phyloP scores from a whole-genome alignment of 2,888 invertebrate genomes.

The Pollenia amentaria region DNA sequence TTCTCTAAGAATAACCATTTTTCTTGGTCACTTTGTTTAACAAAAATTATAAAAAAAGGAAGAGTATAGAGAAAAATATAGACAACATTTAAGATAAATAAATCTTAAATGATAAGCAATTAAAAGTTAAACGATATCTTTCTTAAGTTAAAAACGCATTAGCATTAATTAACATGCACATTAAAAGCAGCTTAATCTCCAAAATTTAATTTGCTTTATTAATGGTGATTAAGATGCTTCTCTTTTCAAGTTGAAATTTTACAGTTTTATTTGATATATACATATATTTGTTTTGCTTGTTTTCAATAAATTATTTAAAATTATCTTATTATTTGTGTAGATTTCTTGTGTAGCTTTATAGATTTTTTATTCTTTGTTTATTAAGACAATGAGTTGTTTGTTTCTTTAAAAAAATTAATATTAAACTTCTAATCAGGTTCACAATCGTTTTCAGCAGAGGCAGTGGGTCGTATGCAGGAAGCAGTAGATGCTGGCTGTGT shows the following conservation, averaged over 20 bases:
- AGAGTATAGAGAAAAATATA: conserved; percentile 38
- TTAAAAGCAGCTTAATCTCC: conserved; percentile 23
- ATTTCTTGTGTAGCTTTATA: conserved; percentile 64
- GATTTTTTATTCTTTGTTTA: conserved; percentile 36
- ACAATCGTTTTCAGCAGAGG: conserved; percentile 75
- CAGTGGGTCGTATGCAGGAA: conserved; percentile 73
- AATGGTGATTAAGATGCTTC: neutral
- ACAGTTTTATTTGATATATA: conserved; percentile 32
- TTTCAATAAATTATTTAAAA: conserved; percentile 64
- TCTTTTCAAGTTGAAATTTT: conserved; percentile 48
- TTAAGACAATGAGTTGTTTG: conserved; percentile 66
- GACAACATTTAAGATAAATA: conserved; percentile 46
- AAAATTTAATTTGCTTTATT: conserved; percentile 9
- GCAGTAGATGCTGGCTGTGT: conserved; percentile 51
- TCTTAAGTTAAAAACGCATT: conserved; percentile 26
- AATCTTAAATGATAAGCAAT: conserved; percentile 46
- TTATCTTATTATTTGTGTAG: conserved; percentile 63
- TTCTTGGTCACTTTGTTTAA: conserved; percentile 44
- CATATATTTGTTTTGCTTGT: conserved; percentile 28
- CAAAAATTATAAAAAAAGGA: conserved; percentile 41
- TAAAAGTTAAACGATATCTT: conserved; percentile 22
- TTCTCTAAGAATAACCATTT: conserved; percentile 49
- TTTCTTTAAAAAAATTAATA: conserved; percentile 54
- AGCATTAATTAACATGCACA: conserved; percentile 44
- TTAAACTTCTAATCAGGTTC: conserved; percentile 75